These are phyloP conservation scores for Nezara viridula DNA, from an alignment of 2,888 invertebrate genomes.

Conservation along the genomic window DNA sequence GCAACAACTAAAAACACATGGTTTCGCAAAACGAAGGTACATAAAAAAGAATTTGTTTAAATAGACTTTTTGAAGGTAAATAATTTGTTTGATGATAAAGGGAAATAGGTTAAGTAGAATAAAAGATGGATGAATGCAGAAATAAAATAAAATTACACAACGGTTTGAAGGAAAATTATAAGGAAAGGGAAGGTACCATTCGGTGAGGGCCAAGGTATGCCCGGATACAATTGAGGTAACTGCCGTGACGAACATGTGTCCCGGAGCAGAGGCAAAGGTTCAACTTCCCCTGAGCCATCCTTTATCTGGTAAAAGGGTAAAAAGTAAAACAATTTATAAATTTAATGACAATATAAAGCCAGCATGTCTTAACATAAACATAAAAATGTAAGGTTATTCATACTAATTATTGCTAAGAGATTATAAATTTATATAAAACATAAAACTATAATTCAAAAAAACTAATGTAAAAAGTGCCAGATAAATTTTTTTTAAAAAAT, in stretches of 20 bases:
- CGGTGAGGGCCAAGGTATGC: constrained; percentile 52
- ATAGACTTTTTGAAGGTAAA: not conserved
- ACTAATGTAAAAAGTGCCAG: not conserved
- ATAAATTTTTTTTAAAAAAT: not conserved
- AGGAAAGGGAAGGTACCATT: constrained; percentile 57
- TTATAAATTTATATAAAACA: not conserved
- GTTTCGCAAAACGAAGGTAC: not conserved
- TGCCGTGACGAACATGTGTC: constrained; percentile 44
- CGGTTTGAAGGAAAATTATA: constrained; percentile 47
- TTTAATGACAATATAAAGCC: not conserved
- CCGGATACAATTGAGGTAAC: constrained; percentile 57
- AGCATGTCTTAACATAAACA: not conserved
- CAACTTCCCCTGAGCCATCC: constrained; percentile 61
- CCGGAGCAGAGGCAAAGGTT: constrained; percentile 57
- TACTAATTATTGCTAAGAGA: not conserved
- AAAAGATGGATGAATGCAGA: not conserved
- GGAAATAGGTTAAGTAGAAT: not conserved
- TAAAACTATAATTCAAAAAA: not conserved
- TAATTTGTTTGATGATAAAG: not conserved
- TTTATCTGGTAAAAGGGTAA: constrained; percentile 56
- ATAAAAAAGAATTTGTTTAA: not conserved
- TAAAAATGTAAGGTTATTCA: not conserved
- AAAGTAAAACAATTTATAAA: constrained; percentile 51
- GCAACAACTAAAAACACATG: constrained; percentile 9
- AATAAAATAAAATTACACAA: constrained; percentile 4